phyloP scores from a whole-genome alignment of 2,113 vertebrate species.

The Macroglossus sobrinus region DNA sequence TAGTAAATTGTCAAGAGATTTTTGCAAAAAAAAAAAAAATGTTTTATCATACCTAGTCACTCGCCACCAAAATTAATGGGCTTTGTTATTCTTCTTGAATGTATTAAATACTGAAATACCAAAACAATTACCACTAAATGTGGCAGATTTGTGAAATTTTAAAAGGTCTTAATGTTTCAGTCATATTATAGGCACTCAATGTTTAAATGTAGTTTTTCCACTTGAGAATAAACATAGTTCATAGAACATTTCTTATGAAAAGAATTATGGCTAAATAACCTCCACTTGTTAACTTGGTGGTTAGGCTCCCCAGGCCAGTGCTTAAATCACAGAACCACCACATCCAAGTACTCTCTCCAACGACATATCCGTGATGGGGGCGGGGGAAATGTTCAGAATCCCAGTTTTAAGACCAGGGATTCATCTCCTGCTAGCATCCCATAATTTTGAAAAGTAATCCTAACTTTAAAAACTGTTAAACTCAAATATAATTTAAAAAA shows the following conservation, averaged over 20 bases:
- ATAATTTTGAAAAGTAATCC: background rate
- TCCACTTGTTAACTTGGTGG: background rate
- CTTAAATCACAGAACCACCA: background rate
- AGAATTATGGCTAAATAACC: background rate
- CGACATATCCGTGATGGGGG: background rate
- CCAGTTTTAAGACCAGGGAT: background rate
- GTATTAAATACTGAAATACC: background rate
- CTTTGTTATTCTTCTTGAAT: background rate
- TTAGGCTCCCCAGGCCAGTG: background rate
- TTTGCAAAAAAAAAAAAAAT: background rate
- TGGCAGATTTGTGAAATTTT: background rate
- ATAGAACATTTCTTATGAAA: conserved; percentile 11
- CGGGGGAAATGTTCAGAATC: background rate
- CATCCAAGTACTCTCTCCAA: background rate
- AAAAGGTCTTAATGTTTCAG: background rate
- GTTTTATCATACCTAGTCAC: background rate
- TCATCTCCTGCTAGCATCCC: background rate
- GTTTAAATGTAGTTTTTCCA: background rate
- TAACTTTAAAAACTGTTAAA: background rate
- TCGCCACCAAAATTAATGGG: background rate
- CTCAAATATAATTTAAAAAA: background rate
- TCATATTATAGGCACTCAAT: background rate
- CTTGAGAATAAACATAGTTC: background rate
- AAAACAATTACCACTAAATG: background rate
- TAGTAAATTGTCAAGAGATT: background rate